phyloP scores from a whole-genome alignment of 2,113 vertebrate genomes.

The Grus americana region DNA sequence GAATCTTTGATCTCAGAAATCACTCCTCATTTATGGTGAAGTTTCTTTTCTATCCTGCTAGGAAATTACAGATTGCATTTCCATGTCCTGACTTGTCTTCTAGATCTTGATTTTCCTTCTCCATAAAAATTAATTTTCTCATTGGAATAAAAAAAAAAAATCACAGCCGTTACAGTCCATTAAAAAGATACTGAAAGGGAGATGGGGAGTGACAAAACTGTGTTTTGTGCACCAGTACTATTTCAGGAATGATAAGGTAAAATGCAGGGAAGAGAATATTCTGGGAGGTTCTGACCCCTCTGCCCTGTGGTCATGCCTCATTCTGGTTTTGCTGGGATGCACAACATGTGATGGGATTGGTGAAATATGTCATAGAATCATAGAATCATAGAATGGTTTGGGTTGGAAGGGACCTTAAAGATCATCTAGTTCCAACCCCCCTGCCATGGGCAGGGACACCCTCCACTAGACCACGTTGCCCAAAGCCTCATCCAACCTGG shows the following conservation, averaged over 20 bases:
- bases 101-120: background rate
- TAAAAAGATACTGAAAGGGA: background rate
- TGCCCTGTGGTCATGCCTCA: background rate
- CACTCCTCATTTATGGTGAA: background rate
- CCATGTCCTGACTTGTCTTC: background rate
- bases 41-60: background rate
- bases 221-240: rapidly evolving
- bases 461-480: too few species aligned
- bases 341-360: background rate
- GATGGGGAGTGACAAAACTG: background rate
- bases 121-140: background rate
- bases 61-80: background rate
- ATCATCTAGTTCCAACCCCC: too few species aligned
- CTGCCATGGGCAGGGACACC: too few species aligned
- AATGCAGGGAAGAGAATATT: background rate
- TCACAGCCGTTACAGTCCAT: background rate
- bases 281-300: background rate
- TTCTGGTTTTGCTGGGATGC: background rate
- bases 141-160: background rate
- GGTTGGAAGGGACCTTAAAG: too few species aligned
- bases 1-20: background rate
- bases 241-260: background rate
- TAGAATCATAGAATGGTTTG: too few species aligned
- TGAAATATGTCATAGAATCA: background rate
- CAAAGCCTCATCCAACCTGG: too few species aligned